Evolutionary conservation across 53 echinoderm and acorn worm genomes (phyloP), one percentile per base, ranked within the genome.

Genomic region (Luidia sarsii): DNA sequence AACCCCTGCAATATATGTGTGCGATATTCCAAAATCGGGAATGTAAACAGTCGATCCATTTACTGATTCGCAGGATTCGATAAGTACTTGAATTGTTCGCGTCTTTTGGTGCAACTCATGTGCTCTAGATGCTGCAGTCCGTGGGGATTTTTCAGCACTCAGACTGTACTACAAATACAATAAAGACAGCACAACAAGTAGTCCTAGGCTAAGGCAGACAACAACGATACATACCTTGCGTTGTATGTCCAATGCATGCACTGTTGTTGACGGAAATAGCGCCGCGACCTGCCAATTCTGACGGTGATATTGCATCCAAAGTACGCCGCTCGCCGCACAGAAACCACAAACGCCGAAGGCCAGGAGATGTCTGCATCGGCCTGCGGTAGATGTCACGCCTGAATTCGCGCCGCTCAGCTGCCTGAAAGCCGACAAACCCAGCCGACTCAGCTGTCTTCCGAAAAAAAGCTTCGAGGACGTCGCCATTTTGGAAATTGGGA

Each of bases 261-360:
- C 77, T 77, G 61, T 60, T 61, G 60, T 60, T 61, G 61, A 77
- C 77, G 61, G 77, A 77, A 77, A 77, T 46, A 59, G 31, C 61
- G 60, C 77, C 61, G 11, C 36, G 21, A 13, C 31, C 43, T 27
- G 46, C 46, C 77, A n/a, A 20, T 7, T 28, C 19, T 77, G 43
- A 41, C 30, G 77, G 18, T 48, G 61, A 48, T 61, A 60, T 30
- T 77, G 28, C 46, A 46, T 3, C 77, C 59, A 61, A 31, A 77
- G 55, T n/a, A 60, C 31, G 19, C 60, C 59, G 38, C 77, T 61
- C 59, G 77, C 46, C 55, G 61, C 77, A 77, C 77, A 77, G 61
- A 77, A 43, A 41, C 59, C 61, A 28, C 77, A 77, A 29, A 61
- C 39, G 16, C 77, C 77, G 13, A 59, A 3, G 36, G 77, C 77